These are phyloP conservation scores for Engystomops pustulosus DNA, from an alignment of 2,113 vertebrate genomes.

Conservation along the genomic window DNA sequence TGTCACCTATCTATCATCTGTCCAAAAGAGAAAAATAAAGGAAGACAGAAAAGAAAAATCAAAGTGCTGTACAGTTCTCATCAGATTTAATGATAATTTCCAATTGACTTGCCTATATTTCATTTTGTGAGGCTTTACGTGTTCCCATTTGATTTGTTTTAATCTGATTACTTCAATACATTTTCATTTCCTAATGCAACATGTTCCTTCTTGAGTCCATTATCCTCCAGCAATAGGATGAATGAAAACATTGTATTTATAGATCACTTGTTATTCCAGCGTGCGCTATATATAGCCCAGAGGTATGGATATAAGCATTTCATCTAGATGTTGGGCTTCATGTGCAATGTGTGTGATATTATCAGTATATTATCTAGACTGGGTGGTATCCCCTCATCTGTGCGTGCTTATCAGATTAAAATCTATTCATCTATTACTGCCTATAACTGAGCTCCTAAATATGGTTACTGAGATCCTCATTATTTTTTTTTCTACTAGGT, in stretches of 20 bases:
- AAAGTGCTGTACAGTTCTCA: no score
- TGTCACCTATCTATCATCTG: no score
- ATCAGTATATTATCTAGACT: neutral
- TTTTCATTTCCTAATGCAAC: constrained; percentile 17
- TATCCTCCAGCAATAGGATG: constrained; percentile 8
- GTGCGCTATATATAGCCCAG: neutral
- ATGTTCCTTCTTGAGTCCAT: neutral
- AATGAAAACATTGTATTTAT: neutral
- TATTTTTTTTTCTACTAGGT: no score
- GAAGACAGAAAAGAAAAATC: no score
- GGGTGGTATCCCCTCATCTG: neutral
- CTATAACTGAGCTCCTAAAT: no score
- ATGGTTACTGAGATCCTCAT: no score
- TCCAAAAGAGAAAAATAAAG: no score
- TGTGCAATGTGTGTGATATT: neutral
- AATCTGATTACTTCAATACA: neutral
- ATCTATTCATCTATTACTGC: no score
- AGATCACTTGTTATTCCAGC: constrained; percentile 8
- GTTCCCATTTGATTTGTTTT: neutral
- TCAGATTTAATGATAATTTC: no score
- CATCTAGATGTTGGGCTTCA: neutral
- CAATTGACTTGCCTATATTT: no score
- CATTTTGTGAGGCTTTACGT: neutral
- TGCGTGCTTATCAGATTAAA: no score
- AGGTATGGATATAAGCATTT: neutral